These are phyloP conservation scores for Nephotettix cincticeps DNA, from an alignment of 1,140 invertebrate species.

Conservation along the genomic window DNA sequence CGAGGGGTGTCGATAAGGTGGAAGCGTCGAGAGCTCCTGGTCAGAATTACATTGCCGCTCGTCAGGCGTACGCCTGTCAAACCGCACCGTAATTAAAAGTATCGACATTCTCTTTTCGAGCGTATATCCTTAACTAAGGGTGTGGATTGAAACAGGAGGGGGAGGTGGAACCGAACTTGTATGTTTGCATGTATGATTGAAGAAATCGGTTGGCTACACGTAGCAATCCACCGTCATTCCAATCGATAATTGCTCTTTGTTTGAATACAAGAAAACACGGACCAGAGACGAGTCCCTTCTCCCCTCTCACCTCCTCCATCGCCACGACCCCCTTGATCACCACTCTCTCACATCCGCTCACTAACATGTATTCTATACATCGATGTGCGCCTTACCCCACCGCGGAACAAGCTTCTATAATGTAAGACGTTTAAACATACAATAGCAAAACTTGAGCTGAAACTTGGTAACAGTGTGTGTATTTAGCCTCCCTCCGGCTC, in stretches of 20 bases:
- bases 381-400: constrained; percentile 4
- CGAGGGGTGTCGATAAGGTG: no score
- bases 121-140: not conserved
- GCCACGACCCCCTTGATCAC: not conserved
- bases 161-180: not conserved
- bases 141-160: not conserved
- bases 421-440: constrained; percentile 22
- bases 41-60: no score
- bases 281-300: not conserved
- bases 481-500: constrained; percentile 13
- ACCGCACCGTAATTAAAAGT: constrained; percentile 5
- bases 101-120: constrained; percentile 8
- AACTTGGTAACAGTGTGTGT: constrained; percentile 21
- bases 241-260: constrained; percentile 22
- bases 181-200: constrained; percentile 20
- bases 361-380: constrained; percentile 16
- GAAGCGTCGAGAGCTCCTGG: no score
- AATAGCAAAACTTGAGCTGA: constrained; percentile 19
- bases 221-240: not conserved
- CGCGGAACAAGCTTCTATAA: not conserved
- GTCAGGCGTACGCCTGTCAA: not conserved
- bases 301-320: not conserved
- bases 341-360: not conserved
- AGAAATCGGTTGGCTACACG: constrained; percentile 12
- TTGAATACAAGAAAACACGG: constrained; percentile 22